Conservation (phyloP, 2,888 invertebrate genomes). For the Leucozona laternaria region DNA sequence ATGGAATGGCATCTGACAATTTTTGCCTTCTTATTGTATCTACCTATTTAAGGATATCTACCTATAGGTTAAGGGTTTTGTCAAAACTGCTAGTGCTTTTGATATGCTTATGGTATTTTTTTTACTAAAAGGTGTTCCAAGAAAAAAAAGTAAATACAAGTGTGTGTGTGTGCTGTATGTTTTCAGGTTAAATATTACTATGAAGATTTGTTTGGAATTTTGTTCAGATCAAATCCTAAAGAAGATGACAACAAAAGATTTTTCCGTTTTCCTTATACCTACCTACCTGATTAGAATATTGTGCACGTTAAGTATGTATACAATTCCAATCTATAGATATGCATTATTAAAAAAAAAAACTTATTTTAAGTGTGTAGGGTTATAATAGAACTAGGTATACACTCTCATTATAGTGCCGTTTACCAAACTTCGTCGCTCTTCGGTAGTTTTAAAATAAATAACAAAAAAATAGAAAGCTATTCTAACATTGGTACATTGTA, state of each 20-base stretch:
- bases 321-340: too few species aligned
- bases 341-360: too few species aligned
- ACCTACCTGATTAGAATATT: neutral
- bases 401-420: too few species aligned
- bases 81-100: conserved; percentile 44
- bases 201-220: neutral
- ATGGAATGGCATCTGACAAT: conserved; percentile 69
- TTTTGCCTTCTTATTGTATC: conserved; percentile 22
- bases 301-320: too few species aligned
- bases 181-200: neutral
- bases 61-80: conserved; percentile 37
- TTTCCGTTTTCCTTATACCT: neutral
- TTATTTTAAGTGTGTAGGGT: too few species aligned
- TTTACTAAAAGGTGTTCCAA: conserved; percentile 32
- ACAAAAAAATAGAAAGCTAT: too few species aligned
- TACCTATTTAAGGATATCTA: conserved; percentile 38
- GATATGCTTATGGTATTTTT: conserved; percentile 43
- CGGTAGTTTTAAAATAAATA: too few species aligned
- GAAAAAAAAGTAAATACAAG: neutral
- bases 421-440: too few species aligned
- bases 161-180: neutral
- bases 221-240: neutral
- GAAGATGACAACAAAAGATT: neutral
- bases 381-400: too few species aligned
- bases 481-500: too few species aligned